Percentiles rank a stretch among this genome's conserved stretches.
phyloP scores from a whole-genome alignment of 2,113 vertebrate species.

The Oplegnathus fasciatus region DNA sequence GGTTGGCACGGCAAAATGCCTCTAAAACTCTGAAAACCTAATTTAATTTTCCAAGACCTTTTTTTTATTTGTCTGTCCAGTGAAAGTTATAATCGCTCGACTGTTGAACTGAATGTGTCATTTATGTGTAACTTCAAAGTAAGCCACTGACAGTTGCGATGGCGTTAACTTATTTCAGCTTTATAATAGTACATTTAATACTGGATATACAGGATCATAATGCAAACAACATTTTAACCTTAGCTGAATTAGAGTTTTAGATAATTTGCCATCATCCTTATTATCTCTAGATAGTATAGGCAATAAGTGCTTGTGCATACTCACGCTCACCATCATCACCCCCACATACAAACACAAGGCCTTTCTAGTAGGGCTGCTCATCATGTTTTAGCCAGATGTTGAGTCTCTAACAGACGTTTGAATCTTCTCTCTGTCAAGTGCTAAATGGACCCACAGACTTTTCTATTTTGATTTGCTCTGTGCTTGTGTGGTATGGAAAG shows the following conservation, averaged over 20 bases:
- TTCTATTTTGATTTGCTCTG: conserved; percentile 51
- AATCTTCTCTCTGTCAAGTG: conserved; percentile 43
- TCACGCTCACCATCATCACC: not conserved
- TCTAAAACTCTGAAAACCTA: conserved; percentile 70
- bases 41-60: conserved; percentile 78
- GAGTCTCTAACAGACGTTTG: conserved; percentile 49
- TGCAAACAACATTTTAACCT: not conserved
- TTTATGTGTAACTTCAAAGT: conserved; percentile 77
- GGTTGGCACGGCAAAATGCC: conserved; percentile 72
- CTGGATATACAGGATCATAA: conserved; percentile 29
- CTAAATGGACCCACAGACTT: conserved; percentile 52
- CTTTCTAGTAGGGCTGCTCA: conserved; percentile 37
- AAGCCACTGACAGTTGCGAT: conserved; percentile 45
- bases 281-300: not conserved
- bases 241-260: not conserved
- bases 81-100: conserved; percentile 69
- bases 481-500: conserved; percentile 72
- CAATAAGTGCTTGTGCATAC: not conserved
- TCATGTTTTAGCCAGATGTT: conserved; percentile 65
- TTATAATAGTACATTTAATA: conserved; percentile 43
- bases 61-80: conserved; percentile 60
- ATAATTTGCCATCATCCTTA: not conserved
- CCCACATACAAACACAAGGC: conserved; percentile 8
- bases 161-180: conserved; percentile 31
- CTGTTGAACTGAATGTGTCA: conserved; percentile 71